Conservation (phyloP, 2,888 invertebrate species). For the Rotaria magnacalcarata region DNA sequence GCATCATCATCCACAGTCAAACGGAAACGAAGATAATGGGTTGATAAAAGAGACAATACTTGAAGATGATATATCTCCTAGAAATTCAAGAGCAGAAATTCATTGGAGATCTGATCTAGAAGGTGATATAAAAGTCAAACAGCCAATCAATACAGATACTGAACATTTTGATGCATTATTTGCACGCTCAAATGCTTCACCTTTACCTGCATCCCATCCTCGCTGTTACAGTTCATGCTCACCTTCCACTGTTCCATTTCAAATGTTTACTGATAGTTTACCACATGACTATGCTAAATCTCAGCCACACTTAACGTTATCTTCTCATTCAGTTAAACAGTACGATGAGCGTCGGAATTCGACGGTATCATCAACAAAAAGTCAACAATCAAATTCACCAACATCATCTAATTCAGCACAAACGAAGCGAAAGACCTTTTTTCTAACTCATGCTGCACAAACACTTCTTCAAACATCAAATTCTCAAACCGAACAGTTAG, state of each 20-base stretch:
- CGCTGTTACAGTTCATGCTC: slow-evolving; percentile 16
- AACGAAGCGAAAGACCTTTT: not conserved
- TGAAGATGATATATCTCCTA: not conserved
- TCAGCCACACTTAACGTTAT: not conserved
- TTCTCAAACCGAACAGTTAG: not conserved
- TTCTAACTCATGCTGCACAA: slow-evolving; percentile 1
- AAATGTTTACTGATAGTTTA: not conserved
- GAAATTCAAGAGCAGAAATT: not conserved
- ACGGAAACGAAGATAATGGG: not conserved
- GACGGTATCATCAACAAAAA: not conserved
- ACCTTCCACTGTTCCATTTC: slow-evolving; percentile 22
- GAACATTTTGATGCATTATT: slow-evolving; percentile 27
- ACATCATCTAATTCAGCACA: not conserved
- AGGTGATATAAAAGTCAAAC: not conserved
- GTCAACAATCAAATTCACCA: not conserved
- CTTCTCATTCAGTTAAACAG: not conserved
- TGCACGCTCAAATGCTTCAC: not conserved
- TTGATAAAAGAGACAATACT: not conserved
- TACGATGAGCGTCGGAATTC: not conserved
- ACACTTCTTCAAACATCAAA: slow-evolving; percentile 1
- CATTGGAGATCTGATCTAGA: not conserved
- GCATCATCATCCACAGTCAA: not conserved
- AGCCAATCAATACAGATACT: not conserved
- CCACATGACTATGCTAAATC: not conserved
- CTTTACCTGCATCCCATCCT: not conserved